These are phyloP conservation scores for Pangasius djambal DNA, from an alignment of 2,797 vertebrate species.

Conservation along the genomic window DNA sequence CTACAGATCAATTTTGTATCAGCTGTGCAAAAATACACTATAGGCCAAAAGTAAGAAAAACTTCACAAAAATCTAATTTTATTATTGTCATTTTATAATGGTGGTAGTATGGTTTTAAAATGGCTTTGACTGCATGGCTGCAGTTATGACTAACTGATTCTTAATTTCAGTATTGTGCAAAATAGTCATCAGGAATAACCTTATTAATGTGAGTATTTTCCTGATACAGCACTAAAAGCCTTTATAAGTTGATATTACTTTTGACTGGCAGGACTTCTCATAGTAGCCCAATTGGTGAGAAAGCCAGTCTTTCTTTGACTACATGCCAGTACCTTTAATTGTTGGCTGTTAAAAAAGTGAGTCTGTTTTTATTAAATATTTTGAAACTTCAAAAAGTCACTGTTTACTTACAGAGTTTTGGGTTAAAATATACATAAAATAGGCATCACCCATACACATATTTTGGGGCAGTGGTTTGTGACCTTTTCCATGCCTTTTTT, in stretches of 20 bases:
- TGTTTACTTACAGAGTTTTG: not conserved
- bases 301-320: not conserved
- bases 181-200: not conserved
- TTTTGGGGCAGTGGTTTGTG: not conserved
- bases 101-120: not conserved
- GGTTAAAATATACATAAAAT: not conserved
- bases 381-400: not conserved
- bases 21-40: not conserved
- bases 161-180: not conserved
- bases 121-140: not conserved
- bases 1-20: not conserved
- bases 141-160: not conserved
- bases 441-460: not conserved
- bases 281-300: not conserved
- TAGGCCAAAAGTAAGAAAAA: not conserved
- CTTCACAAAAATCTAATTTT: not conserved
- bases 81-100: not conserved
- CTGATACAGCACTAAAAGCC: not conserved
- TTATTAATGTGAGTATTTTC: not conserved
- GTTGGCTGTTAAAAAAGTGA: not conserved
- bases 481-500: not conserved
- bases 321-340: conserved; percentile 2
- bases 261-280: not conserved
- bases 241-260: not conserved
- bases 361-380: not conserved